These are phyloP conservation scores for Cinclus mexicanus DNA, from an alignment of 2,113 vertebrate species.

Conservation along the genomic window DNA sequence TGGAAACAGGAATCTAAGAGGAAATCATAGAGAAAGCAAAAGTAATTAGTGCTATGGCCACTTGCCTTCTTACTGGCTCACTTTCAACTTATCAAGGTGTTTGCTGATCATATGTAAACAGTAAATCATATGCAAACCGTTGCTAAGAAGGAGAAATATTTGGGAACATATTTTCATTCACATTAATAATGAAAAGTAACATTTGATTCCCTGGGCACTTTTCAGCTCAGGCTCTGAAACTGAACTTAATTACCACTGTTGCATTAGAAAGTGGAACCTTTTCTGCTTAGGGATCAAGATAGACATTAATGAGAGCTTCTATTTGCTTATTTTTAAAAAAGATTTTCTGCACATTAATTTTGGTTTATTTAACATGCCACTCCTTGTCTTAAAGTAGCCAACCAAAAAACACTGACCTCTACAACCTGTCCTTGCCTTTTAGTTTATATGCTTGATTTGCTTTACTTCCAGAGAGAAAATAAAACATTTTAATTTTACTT, in stretches of 20 bases:
- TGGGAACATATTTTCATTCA: conserved; percentile 29
- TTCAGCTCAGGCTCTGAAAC: conserved; percentile 51
- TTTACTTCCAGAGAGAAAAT: conserved; percentile 39
- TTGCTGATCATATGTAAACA: not conserved
- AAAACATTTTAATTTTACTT: conserved; percentile 61
- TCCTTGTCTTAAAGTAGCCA: not conserved
- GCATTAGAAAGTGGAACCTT: conserved; percentile 15
- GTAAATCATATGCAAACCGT: not conserved
- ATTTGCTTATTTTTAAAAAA: not conserved
- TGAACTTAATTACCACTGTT: conserved; percentile 61
- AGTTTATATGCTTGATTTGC: not conserved
- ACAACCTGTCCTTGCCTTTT: not conserved
- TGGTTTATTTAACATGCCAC: not conserved
- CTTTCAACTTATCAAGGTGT: not conserved
- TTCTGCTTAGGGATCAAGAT: conserved; percentile 8
- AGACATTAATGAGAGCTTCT: not conserved
- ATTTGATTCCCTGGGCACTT: conserved; percentile 52
- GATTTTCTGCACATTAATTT: conserved; percentile 17
- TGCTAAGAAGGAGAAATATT: conserved; percentile 30
- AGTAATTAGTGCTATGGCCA: not conserved
- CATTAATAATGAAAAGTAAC: conserved; percentile 53
- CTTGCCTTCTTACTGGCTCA: not conserved
- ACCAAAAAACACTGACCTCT: not conserved
- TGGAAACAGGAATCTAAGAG: not conserved
- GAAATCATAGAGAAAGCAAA: not conserved